phyloP scores from a whole-genome alignment of 2,797 vertebrate species.

The Cephalopachus bancanus region DNA sequence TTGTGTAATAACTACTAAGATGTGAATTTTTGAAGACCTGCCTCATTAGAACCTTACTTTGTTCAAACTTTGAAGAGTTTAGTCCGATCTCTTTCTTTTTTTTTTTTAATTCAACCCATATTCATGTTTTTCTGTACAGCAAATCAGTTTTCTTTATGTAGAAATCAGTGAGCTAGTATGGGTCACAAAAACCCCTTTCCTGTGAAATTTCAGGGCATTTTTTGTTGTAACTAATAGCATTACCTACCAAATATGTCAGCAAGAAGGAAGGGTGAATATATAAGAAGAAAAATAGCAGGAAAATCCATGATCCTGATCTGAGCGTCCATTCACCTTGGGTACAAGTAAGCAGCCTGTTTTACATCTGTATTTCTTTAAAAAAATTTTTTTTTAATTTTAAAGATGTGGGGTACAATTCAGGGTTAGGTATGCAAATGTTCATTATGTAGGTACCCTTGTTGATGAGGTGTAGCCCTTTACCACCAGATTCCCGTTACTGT shows the following conservation, averaged over 20 bases:
- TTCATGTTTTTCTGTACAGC: not conserved
- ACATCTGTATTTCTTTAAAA: no score
- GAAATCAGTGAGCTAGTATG: not conserved
- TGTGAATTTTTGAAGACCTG: not conserved
- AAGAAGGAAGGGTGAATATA: not conserved
- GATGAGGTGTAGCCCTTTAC: no score
- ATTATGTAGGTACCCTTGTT: no score
- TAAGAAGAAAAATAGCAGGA: not conserved
- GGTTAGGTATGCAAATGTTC: no score
- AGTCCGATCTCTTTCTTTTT: not conserved
- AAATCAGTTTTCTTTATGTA: not conserved
- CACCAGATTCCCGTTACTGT: no score
- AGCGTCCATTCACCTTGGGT: not conserved
- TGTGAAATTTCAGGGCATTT: not conserved
- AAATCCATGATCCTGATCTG: not conserved
- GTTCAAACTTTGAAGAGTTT: slow-evolving; percentile 42
- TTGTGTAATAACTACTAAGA: not conserved
- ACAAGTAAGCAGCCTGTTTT: not conserved
- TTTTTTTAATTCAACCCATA: not conserved
- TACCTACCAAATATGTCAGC: not conserved
- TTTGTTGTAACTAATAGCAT: not conserved
- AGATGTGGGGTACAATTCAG: no score
- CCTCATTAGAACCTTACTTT: not conserved
- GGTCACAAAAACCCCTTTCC: not conserved
- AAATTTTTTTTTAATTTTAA: no score